phyloP scores from a whole-genome alignment of 2,113 vertebrate species.

The Oreotrochilus melanogaster region DNA sequence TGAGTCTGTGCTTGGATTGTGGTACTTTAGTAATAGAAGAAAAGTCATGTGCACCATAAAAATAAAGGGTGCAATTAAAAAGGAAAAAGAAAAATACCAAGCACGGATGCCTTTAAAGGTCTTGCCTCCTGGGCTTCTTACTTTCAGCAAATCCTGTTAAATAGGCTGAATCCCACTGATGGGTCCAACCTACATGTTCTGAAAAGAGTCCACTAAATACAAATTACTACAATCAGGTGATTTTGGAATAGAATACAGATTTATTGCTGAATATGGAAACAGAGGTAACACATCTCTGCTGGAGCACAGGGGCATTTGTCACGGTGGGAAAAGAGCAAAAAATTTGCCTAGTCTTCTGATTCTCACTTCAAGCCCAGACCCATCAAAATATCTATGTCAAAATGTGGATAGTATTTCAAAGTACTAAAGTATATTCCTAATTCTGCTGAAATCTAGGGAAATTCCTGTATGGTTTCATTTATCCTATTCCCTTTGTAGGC shows the following conservation, averaged over 20 bases:
- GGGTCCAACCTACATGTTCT: not conserved
- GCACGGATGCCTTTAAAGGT: not conserved
- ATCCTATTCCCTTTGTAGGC: not conserved
- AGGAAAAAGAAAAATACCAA: not conserved
- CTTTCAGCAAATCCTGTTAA: not conserved
- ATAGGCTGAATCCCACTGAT: not conserved
- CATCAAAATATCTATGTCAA: not conserved
- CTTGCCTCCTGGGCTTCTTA: not conserved
- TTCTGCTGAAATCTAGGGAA: not conserved
- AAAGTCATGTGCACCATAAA: not conserved
- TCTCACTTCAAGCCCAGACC: not conserved
- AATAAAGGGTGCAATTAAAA: not conserved
- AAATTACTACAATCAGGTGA: not conserved
- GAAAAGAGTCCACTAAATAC: not conserved
- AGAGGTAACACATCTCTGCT: not conserved
- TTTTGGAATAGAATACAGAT: not conserved
- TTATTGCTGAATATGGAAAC: not conserved
- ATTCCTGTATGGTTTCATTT: not conserved
- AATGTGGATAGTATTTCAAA: not conserved
- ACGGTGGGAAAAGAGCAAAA: not conserved
- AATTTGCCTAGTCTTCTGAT: not conserved
- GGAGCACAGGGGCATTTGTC: not conserved
- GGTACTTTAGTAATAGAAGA: fast-evolving
- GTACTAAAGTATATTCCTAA: not conserved
- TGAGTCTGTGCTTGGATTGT: not conserved